Evolutionary conservation across 37 sponge, comb jelly and placozoan species (phyloP).

Genomic region (Spongilla lacustris): DNA sequence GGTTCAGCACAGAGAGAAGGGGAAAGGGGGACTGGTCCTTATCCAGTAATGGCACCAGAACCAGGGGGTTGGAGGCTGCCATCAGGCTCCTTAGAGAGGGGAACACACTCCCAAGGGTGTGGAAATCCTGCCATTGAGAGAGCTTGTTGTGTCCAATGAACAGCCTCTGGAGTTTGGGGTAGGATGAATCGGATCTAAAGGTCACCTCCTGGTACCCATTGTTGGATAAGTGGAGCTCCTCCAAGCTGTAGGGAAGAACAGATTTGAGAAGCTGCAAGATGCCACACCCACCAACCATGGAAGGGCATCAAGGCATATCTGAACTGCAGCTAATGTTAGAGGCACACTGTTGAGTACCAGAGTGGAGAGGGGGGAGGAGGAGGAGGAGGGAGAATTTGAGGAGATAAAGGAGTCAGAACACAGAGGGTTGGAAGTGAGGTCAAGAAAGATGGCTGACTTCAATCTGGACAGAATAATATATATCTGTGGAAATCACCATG

Average conservation of each 20-base stretch:
- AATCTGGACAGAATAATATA: background rate
- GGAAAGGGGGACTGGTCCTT: background rate
- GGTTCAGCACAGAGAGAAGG: slow-evolving; percentile 17
- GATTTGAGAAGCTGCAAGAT: too few relatives aligned
- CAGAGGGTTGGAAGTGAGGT: background rate
- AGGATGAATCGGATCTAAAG: slow-evolving; percentile 17
- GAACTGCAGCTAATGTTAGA: background rate
- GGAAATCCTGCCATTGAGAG: slow-evolving; percentile 30
- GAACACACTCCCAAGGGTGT: slow-evolving; percentile 43
- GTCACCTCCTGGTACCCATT: slow-evolving; percentile 39
- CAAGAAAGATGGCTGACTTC: background rate
- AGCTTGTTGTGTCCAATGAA: slow-evolving; percentile 48
- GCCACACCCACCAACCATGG: slow-evolving; percentile 5
- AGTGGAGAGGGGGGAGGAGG: background rate
- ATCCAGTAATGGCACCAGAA: background rate
- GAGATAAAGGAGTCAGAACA: background rate
- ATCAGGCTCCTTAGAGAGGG: slow-evolving; percentile 40
- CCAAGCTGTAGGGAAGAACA: slow-evolving; percentile 15
- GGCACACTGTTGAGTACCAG: slow-evolving; percentile 6
- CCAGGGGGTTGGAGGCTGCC: slow-evolving; percentile 26
- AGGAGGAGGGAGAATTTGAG: background rate
- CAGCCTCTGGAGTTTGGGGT: slow-evolving; percentile 17
- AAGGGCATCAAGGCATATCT: background rate
- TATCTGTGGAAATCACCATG: background rate
- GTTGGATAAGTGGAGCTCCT: slow-evolving; percentile 55